Evolutionary conservation across 2,797 vertebrate genomes (phyloP).

Genomic region (Eulemur coronatus): DNA sequence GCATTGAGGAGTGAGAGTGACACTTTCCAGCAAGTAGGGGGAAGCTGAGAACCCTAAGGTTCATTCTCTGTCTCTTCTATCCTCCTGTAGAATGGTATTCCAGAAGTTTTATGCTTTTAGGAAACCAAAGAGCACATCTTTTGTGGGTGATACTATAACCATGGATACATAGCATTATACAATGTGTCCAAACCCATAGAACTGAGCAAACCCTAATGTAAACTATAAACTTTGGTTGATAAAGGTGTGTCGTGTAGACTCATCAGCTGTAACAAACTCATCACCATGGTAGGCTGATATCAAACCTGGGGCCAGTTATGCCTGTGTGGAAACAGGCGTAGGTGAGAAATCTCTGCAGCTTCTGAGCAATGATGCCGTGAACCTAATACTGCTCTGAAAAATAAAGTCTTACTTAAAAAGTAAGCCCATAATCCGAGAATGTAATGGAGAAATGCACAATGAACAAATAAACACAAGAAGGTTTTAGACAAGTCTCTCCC

Average conservation of each 20-base stretch:
- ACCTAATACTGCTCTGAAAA: neutral
- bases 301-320: neutral
- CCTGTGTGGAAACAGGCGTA: neutral
- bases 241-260: neutral
- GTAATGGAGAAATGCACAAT: neutral
- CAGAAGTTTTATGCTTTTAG: neutral
- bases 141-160: neutral
- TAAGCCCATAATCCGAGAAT: neutral
- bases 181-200: neutral
- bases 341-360: neutral
- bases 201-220: neutral
- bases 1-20: too few species aligned
- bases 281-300: neutral
- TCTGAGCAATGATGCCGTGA: neutral
- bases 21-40: neutral
- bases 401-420: too few species aligned
- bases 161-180: neutral
- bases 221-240: neutral
- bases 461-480: neutral
- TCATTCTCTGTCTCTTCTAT: neutral
- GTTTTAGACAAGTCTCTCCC: too few species aligned
- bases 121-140: neutral
- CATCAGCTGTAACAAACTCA: neutral
- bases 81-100: neutral
- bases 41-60: neutral